A percentile compares a stretch with the other conserved stretches of the same genome.
phyloP scores from a whole-genome alignment of 2,888 invertebrate species.

The Pinctada fucata region DNA sequence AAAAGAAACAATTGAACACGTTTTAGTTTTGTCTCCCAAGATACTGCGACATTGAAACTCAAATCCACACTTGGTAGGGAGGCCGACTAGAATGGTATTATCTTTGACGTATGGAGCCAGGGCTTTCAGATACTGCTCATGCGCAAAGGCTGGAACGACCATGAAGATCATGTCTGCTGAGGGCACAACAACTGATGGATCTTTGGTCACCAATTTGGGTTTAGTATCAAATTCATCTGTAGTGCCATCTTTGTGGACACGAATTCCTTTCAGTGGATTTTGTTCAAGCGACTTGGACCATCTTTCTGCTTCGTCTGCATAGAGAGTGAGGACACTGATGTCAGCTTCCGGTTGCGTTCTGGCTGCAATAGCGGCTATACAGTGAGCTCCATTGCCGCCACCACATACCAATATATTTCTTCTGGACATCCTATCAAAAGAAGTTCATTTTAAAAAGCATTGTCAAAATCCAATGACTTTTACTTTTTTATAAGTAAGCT shows the following conservation, averaged over 20 bases:
- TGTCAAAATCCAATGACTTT: too few relatives aligned
- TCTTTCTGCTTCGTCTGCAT: constrained; percentile 62
- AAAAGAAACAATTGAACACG: constrained; percentile 60
- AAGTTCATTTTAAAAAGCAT: too few relatives aligned
- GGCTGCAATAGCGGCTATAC: constrained; percentile 61
- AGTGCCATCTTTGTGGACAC: constrained; percentile 37
- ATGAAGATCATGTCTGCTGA: constrained; percentile 62
- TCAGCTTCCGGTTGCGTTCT: constrained; percentile 51
- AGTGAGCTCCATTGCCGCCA: constrained; percentile 69
- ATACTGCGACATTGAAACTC: constrained; percentile 63
- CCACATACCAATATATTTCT: constrained; percentile 59
- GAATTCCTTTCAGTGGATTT: constrained; percentile 43
- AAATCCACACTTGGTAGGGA: constrained; percentile 68
- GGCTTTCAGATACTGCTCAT: constrained; percentile 61
- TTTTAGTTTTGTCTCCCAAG: constrained; percentile 46
- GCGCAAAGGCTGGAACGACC: constrained; percentile 66
- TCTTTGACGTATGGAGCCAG: constrained; percentile 57
- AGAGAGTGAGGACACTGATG: constrained; percentile 60
- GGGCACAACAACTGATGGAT: constrained; percentile 54
- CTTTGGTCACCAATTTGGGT: constrained; percentile 54
- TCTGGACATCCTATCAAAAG: too few relatives aligned
- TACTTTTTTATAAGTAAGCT: too few relatives aligned
- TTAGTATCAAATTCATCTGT: constrained; percentile 42
- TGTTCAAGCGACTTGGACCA: constrained; percentile 52
- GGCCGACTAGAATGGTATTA: constrained; percentile 61